A percentile compares a stretch with the other conserved stretches of the same genome.
phyloP scores from a whole-genome alignment of 2,797 vertebrate species.

The Pelodytes ibericus region DNA sequence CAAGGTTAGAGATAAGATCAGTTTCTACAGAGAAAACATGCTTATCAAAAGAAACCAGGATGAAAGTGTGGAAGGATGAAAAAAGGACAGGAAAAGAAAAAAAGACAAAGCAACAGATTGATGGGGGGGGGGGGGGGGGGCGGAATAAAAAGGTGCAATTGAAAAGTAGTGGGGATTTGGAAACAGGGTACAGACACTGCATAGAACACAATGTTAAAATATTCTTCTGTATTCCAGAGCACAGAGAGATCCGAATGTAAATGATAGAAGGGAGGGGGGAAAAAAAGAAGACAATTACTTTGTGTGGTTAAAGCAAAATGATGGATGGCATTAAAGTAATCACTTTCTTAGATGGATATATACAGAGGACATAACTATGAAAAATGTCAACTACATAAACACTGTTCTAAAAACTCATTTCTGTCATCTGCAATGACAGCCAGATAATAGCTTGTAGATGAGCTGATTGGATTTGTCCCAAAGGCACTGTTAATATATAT shows the following conservation, averaged over 20 bases:
- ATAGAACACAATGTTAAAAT: no score
- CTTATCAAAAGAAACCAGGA: constrained; percentile 43
- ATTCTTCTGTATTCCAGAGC: neutral
- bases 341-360: constrained; percentile 45
- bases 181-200: neutral
- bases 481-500: constrained; percentile 38
- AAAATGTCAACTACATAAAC: constrained; percentile 36
- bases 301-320: constrained; percentile 24
- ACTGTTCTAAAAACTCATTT: constrained; percentile 43
- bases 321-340: constrained; percentile 55
- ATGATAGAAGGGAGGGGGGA: neutral
- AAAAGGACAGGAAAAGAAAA: constrained; percentile 24
- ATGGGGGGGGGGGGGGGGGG: no score
- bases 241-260: neutral
- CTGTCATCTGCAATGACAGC: constrained; percentile 45
- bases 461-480: constrained; percentile 51
- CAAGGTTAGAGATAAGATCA: constrained; percentile 38
- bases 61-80: constrained; percentile 42
- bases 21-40: constrained; percentile 39
- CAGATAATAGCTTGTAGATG: neutral
- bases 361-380: constrained; percentile 17
- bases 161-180: neutral
- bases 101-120: neutral
- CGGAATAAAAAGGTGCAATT: neutral
- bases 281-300: constrained; percentile 52